Evolutionary conservation across 2,113 vertebrate genomes (phyloP).

Genomic region (Monopterus albus): DNA sequence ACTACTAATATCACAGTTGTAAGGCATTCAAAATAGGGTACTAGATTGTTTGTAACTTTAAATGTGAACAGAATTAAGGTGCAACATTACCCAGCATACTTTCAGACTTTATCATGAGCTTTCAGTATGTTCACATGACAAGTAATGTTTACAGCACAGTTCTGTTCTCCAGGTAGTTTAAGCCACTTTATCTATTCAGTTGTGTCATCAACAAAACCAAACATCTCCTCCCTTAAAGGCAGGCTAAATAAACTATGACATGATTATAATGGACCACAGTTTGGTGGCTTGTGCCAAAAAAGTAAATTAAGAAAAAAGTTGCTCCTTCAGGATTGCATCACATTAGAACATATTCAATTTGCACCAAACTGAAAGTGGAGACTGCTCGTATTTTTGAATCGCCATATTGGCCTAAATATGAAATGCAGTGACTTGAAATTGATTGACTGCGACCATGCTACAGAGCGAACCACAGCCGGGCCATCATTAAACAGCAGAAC

Average conservation of each 20-base stretch:
- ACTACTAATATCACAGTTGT: too few species aligned
- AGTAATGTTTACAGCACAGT: background rate
- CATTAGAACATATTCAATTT: background rate
- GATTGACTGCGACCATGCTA: constrained; percentile 37
- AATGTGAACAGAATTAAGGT: too few species aligned
- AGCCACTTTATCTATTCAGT: constrained; percentile 1
- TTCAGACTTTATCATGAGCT: too few species aligned
- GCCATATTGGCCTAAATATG: constrained; percentile 31
- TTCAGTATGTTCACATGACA: too few species aligned
- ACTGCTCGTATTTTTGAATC: constrained; percentile 23
- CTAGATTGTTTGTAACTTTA: too few species aligned
- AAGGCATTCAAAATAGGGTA: too few species aligned
- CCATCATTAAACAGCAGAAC: constrained; percentile 53
- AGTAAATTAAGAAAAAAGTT: background rate
- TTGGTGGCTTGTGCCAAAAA: background rate
- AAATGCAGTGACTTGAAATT: constrained; percentile 22
- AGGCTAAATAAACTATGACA: background rate
- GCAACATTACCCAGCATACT: too few species aligned
- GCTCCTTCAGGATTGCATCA: background rate
- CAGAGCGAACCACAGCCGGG: constrained; percentile 38
- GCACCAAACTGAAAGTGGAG: background rate
- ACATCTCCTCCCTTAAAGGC: background rate
- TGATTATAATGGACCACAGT: background rate
- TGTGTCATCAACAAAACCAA: background rate
- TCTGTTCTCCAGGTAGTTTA: background rate